phyloP scores from a whole-genome alignment of 2,797 vertebrate species.

The Sarcoramphus papa region DNA sequence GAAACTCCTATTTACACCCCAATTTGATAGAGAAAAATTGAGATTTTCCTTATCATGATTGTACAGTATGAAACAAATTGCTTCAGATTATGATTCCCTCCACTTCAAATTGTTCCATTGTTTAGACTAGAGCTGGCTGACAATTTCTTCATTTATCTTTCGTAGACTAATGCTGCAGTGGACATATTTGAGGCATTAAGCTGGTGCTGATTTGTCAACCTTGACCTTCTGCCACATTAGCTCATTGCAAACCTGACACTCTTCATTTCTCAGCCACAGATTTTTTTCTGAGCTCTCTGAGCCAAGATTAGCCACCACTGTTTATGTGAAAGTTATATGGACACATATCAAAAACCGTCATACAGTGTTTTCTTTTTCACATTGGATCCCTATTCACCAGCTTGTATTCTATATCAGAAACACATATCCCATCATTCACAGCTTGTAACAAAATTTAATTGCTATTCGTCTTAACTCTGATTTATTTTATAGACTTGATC shows the following conservation, averaged over 20 bases:
- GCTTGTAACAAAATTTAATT: not conserved
- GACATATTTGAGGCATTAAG: not conserved
- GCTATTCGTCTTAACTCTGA: not conserved
- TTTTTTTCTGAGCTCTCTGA: not conserved
- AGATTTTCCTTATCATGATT: constrained; percentile 38
- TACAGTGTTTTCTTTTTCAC: not conserved
- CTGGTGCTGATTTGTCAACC: constrained; percentile 50
- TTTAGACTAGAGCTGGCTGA: constrained; percentile 44
- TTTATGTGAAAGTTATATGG: not conserved
- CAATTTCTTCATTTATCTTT: constrained; percentile 39
- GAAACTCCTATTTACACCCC: not conserved
- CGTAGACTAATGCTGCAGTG: not conserved
- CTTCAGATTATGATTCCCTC: constrained; percentile 40
- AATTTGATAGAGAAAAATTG: constrained; percentile 16
- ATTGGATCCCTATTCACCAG: not conserved
- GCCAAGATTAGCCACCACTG: not conserved
- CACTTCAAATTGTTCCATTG: constrained; percentile 44
- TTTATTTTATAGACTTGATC: not conserved
- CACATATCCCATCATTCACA: not conserved
- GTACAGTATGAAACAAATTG: constrained; percentile 49
- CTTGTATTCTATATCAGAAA: not conserved
- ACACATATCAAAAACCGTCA: not conserved
- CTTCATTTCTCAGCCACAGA: constrained; percentile 51
- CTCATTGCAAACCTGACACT: constrained; percentile 58
- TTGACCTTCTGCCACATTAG: constrained; percentile 62